Conservation (phyloP, 1,140 invertebrate species). For the Xylocopa sonorina region DNA sequence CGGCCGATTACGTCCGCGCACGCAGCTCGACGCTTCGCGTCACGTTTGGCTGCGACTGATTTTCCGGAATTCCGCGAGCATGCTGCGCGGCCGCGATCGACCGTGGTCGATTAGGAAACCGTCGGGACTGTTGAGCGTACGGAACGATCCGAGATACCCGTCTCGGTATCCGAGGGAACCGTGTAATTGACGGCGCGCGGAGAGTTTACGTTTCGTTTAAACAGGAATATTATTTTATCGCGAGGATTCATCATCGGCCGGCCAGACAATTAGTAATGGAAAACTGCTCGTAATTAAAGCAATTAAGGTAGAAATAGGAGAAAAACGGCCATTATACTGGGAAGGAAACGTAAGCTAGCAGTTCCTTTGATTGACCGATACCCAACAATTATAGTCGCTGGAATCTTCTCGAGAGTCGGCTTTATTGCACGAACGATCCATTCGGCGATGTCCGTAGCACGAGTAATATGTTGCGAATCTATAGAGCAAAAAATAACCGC, state of each 20-base stretch:
- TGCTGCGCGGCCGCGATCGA: neutral
- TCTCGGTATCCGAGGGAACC: no score
- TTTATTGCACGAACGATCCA: no score
- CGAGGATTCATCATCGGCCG: neutral
- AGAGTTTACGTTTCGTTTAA: neutral
- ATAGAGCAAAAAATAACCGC: neutral
- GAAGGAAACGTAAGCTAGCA: slow-evolving; percentile 2
- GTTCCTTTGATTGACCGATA: neutral
- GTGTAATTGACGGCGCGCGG: neutral
- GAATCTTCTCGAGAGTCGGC: neutral
- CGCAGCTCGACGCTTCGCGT: neutral
- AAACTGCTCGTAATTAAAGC: slow-evolving; percentile 15
- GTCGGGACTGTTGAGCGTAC: no score
- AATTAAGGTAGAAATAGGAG: slow-evolving; percentile 18
- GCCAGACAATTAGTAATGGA: neutral
- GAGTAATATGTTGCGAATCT: no score
- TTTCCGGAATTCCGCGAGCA: slow-evolving; percentile 4
- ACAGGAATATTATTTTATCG: neutral
- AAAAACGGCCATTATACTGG: slow-evolving; percentile 7
- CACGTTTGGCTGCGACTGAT: neutral
- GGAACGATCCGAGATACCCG: no score
- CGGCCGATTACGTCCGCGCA: neutral
- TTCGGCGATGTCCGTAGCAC: no score
- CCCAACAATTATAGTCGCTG: neutral
- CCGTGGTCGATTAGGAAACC: no score